Base-by-base conservation (phyloP, 2,113 vertebrate species). In the Dasyornis broadbenti region DNA sequence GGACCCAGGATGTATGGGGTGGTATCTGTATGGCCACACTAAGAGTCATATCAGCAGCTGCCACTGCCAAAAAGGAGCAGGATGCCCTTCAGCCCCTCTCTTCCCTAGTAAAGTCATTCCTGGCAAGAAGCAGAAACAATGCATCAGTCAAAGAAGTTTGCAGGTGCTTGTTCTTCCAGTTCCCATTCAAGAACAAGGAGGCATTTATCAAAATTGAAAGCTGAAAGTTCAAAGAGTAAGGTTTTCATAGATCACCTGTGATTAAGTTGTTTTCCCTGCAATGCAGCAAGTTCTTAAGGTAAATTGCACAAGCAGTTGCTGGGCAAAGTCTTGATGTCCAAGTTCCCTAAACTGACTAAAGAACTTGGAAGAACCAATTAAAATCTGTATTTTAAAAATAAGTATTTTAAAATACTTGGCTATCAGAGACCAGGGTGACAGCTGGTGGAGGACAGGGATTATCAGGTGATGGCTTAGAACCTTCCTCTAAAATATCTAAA, bases 1-100 rank as follows among this genome's bases (percentile, higher is more conserved):
- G 10, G 9, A 5, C 3, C 9, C 4, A 3, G 17, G 13, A 23
- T 28, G 35, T 16, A 15, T 2, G 4, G 7, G 11, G 13, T 17
- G 7, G 4, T 15, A 11, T 45, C 35, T 63, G 3, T 40, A 33
- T 30, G 21, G 20, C 21, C 2, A 13, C 60, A 31, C 11, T 26
- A 22, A 45, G 3, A 47, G 14, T 14, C 9, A 0, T 18, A n/a
- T 24, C 77, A 54, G 23, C 63, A 68, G 40, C 56, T 72, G 63
- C 49, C 2, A 3, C 63, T 42, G 42, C 5, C 30, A 14, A 39
- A 87, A 56, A n/a, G 6, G 23, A 86, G 7, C 6, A 42, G 44
- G 7, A 11, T 66, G 64, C 9, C 70, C 21, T 86, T 86, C 40
- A 69, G 18, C 15, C 5, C 7, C 8, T 2, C 13, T 63, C 47